Conservation (phyloP, 2,888 invertebrate species). For the Diachrysia chrysitis region DNA sequence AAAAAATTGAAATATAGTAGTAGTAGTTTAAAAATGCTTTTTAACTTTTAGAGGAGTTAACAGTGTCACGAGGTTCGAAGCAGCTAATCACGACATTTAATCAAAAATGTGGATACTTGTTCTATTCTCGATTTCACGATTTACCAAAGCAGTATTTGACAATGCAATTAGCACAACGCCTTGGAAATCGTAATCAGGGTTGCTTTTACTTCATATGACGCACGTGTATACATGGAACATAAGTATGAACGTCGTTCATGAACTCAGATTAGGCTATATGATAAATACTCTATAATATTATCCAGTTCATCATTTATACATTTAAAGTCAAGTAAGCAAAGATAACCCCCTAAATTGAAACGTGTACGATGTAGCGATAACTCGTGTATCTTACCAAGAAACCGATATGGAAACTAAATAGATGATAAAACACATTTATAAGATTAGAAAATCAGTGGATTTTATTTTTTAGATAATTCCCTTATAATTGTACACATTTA, state of each 20-base stretch:
- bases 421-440: slow-evolving; percentile 13
- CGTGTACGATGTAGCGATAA: too few relatives aligned
- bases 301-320: background rate
- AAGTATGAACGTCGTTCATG: background rate
- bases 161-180: background rate
- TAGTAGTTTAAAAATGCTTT: background rate
- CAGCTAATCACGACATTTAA: too few relatives aligned
- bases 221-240: background rate
- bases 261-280: background rate
- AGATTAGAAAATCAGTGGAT: too few relatives aligned
- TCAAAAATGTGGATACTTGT: background rate
- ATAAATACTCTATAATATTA: background rate
- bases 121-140: background rate
- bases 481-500: background rate
- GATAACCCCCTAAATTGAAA: background rate
- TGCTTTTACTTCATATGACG: background rate
- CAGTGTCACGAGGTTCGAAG: background rate
- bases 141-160: background rate
- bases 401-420: slow-evolving; percentile 21
- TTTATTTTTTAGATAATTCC: background rate
- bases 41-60: background rate
- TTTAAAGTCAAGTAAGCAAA: background rate
- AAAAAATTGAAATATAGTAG: too few relatives aligned
- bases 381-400: background rate
- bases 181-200: background rate